Percentiles rank a stretch among this genome's conserved stretches.
phyloP scores from a whole-genome alignment of 1,140 invertebrate genomes.

The Zophobas morio region DNA sequence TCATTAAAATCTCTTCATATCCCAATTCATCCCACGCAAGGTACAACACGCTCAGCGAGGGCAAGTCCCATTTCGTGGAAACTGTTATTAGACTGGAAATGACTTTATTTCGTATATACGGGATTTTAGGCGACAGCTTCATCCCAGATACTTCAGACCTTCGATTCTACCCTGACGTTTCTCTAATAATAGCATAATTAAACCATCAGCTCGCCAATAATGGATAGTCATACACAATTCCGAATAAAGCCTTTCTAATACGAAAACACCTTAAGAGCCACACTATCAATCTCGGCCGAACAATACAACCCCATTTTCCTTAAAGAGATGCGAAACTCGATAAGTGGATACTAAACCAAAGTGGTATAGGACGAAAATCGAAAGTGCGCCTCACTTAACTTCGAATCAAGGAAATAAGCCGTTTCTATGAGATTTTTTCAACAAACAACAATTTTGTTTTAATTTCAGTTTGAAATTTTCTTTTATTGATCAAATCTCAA shows the following conservation, averaged over 20 bases:
- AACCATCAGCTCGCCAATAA: conserved; percentile 7
- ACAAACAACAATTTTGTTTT: no score
- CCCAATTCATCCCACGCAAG: no score
- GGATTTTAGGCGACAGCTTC: not conserved
- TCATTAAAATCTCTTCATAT: no score
- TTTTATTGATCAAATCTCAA: no score
- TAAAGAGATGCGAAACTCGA: not conserved
- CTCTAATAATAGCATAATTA: conserved; percentile 16
- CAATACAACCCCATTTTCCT: conserved; percentile 9
- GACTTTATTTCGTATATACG: not conserved
- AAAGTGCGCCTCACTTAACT: not conserved
- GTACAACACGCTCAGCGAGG: not conserved
- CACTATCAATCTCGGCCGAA: not conserved
- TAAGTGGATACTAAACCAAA: conserved; percentile 11
- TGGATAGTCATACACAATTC: conserved; percentile 3
- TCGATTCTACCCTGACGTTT: not conserved
- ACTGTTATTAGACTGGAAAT: not conserved
- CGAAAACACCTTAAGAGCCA: conserved; percentile 21
- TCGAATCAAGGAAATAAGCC: not conserved
- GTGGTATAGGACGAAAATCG: not conserved
- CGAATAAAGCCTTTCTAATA: not conserved
- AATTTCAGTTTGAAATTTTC: no score
- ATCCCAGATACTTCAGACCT: not conserved
- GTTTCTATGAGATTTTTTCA: no score
- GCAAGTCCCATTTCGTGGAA: not conserved